Conservation (phyloP, 2,797 vertebrate genomes). For the Scyliorhinus canicula region DNA sequence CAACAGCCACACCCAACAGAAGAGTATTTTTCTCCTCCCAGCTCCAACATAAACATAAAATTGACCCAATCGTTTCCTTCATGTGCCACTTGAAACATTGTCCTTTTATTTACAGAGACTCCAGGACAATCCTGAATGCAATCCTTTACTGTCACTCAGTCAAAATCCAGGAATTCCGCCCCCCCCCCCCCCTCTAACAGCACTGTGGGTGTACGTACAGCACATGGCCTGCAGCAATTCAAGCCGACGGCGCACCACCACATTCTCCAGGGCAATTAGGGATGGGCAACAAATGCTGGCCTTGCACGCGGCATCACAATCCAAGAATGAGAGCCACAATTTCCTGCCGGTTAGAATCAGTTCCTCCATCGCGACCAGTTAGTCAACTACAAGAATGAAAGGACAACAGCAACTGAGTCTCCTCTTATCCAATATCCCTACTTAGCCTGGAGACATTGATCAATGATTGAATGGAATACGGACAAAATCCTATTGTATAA, state of each 20-base stretch:
- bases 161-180: neutral
- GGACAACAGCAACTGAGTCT: neutral
- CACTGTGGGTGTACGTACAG: neutral
- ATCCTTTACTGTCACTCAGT: neutral
- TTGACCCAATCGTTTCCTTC: too few relatives aligned
- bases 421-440: neutral
- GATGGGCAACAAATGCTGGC: neutral
- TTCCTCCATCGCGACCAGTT: neutral
- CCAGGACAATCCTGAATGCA: neutral
- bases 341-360: neutral
- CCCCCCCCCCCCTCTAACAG: too few relatives aligned
- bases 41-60: too few relatives aligned
- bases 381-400: neutral
- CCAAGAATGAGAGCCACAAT: neutral
- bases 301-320: neutral
- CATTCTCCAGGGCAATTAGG: neutral
- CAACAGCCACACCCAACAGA: neutral
- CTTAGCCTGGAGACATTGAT: neutral
- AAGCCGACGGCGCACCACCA: neutral
- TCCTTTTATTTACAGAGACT: neutral
- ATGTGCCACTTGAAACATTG: too few relatives aligned
- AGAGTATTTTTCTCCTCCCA: neutral
- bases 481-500: neutral
- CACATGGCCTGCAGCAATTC: neutral
- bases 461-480: neutral